A percentile compares a stretch with the other conserved stretches of the same genome.
Conservation (phyloP, 1,140 invertebrate genomes). For the Coboldia fuscipes region DNA sequence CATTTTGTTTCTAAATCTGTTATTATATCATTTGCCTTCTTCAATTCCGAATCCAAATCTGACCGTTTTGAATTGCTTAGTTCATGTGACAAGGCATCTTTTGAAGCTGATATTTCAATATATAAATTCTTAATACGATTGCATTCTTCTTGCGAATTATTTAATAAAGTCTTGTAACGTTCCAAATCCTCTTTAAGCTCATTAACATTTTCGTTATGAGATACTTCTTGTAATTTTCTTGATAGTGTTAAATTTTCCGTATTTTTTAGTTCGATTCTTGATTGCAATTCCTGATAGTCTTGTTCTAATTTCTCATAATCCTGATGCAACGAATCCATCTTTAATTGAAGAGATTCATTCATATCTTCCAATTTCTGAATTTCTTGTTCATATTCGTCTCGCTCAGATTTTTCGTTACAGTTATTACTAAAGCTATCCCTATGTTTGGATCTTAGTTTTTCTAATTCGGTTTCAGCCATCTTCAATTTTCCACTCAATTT, state of each 20-base stretch:
- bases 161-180: conserved; percentile 13
- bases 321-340: conserved; percentile 5
- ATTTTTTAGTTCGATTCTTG: conserved; percentile 8
- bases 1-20: conserved; percentile 9
- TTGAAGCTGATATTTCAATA: conserved; percentile 14
- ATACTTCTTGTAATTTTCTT: conserved; percentile 8
- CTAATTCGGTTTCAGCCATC: conserved; percentile 11
- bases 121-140: conserved; percentile 16
- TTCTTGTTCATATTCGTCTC: neutral
- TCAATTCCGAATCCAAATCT: conserved; percentile 12
- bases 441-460: conserved; percentile 6
- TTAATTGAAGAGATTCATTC: conserved; percentile 5
- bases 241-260: too few species aligned
- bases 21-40: conserved; percentile 10
- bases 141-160: conserved; percentile 15
- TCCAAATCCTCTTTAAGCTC: conserved; percentile 9
- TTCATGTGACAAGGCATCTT: conserved; percentile 12
- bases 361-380: conserved; percentile 4
- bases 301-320: conserved; percentile 10
- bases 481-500: conserved; percentile 11
- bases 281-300: conserved; percentile 9
- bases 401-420: neutral
- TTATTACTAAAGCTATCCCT: too few species aligned
- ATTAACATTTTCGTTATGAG: neutral
- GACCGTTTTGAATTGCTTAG: conserved; percentile 10